Evolutionary conservation across 1,140 invertebrate species (phyloP).

Genomic region (Homalodisca vitripennis): DNA sequence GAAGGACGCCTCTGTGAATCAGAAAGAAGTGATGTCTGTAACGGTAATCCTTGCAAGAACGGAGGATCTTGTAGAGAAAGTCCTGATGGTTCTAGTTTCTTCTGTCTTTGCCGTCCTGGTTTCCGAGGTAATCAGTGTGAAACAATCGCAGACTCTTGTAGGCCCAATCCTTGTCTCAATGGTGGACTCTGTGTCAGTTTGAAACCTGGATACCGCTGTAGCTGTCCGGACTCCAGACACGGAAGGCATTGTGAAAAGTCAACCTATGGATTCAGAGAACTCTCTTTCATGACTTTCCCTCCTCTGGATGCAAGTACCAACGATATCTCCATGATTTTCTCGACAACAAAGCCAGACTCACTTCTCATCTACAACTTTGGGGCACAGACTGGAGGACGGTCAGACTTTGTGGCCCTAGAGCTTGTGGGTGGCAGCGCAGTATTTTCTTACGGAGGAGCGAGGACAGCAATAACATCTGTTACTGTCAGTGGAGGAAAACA

Average conservation of each 20-base stretch:
- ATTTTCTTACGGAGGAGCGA: slow-evolving; percentile 86
- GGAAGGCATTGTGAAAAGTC: slow-evolving; percentile 87
- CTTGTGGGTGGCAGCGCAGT: slow-evolving; percentile 75
- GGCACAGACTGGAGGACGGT: slow-evolving; percentile 77
- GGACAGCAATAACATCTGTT: slow-evolving; percentile 80
- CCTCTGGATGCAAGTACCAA: slow-evolving; percentile 82
- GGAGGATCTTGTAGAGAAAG: slow-evolving; percentile 87
- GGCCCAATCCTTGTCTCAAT: slow-evolving; percentile 86
- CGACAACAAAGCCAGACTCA: slow-evolving; percentile 83
- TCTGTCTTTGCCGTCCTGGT: slow-evolving; percentile 85
- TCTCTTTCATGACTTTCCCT: slow-evolving; percentile 88
- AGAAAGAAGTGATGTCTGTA: slow-evolving; percentile 79
- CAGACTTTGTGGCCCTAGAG: slow-evolving; percentile 91
- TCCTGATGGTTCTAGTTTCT: slow-evolving; percentile 80
- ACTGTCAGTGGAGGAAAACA: slow-evolving; percentile 59
- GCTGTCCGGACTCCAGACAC: slow-evolving; percentile 82
- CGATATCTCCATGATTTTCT: slow-evolving; percentile 88
- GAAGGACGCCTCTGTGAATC: slow-evolving; percentile 83
- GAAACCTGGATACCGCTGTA: slow-evolving; percentile 83
- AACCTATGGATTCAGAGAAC: slow-evolving; percentile 83
- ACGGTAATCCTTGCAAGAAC: slow-evolving; percentile 81
- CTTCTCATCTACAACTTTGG: slow-evolving; percentile 90
- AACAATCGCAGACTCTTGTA: slow-evolving; percentile 78
- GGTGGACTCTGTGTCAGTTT: slow-evolving; percentile 80
- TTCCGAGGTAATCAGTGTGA: slow-evolving; percentile 88